Evolutionary conservation across 2,797 vertebrate genomes (phyloP), one percentile per base, ranked within the genome.

Genomic region (Eulemur albifrons): DNA sequence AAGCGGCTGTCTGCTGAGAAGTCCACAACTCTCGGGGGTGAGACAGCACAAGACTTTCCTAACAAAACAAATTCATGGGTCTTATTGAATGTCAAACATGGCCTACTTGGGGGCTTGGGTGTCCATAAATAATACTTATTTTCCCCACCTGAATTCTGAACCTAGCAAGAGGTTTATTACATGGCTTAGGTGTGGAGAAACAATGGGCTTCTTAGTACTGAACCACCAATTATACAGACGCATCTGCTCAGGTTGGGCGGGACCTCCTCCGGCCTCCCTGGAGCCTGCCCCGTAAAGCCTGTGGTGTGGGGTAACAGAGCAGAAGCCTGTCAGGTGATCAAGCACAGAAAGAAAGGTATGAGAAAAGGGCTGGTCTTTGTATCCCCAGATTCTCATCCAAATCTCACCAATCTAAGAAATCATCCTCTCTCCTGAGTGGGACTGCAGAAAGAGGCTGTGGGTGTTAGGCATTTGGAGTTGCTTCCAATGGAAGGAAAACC

Each of bases 401-500:
- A 12, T 84, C 45, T 40, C 23, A 63, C n/a, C 35, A 48, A 20
- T 57, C 45, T 0, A 2, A 73, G 52, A 7, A 32, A 8, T 40
- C 21, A 76, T 4, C 2, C 1, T 18, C 8, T 52, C 14, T 35
- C 30, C 4, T 17, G 1, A 5, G 3, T 3, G 3, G 4, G 2
- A 61, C 15, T 50, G 3, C 10, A 79, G 81, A 50, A 30, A 3
- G 7, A 50, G 9, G 18, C 5, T 3, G 0, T 15, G 45, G 6
- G 23, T 69, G 30, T 57, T 32, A 50, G n/a, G 11, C 6, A 30
- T 11, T 35, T 27, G 2, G 20, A 45, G 5, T 5, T 12, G 1
- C 17, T 27, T 43, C 8, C 20, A 70, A 5, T 17, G 45, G 21
- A 45, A 95, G 61, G 52, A 79, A 69, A 57, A 52, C 4, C n/a